Evolutionary conservation across 1,140 invertebrate species (phyloP), one percentile per base, ranked within the genome.

Genomic region (Dendroctonus valens): DNA sequence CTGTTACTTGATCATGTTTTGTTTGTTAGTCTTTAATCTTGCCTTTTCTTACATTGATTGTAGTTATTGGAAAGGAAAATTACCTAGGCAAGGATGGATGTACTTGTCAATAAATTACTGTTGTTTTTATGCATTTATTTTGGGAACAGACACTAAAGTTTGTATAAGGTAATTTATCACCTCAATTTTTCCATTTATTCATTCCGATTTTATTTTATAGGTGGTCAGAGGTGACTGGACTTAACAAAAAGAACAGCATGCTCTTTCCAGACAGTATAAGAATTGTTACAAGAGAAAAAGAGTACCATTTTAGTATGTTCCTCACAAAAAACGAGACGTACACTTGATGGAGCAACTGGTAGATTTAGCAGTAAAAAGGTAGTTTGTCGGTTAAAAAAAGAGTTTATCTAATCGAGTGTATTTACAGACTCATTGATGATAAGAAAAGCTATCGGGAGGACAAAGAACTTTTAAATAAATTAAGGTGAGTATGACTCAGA

Each of bases 61-160:
- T 77, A 97, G 94, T 76, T 97, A 94, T 77, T 94, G 93, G 89
- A 96, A 95, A 81, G 89, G 91, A 37, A 89, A 89, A 77, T 81
- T 98, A 66, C 96, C 96, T 5, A 82, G 91, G 46, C 96, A 97
- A 84, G 97, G 97, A 44, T 96, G 94, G 89, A 82, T 99, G 72
- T 99, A 98, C 78, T 85, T 99, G 11, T 97, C 95, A 53, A 87
- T 99, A 50, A 94, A 96, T 76, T 93, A 97, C 78, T 83, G 97
- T 74, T 97, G 94, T 76, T 99, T 99, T 80, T 93, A 98, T 80
- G 93, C 95, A 5, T 96, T 94, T 74, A 89, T 98, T 74, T 85
- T 98, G 76, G 94, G 95, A 12, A 89, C 87, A 65, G 93, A 97
- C 78, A 93, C 91, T 6, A 93, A 93, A 75, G 81, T 98, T 15